A percentile compares a stretch with the other conserved stretches of the same genome.
Conservation (phyloP, 2,888 invertebrate species). For the Himalopsyche tibetana region DNA sequence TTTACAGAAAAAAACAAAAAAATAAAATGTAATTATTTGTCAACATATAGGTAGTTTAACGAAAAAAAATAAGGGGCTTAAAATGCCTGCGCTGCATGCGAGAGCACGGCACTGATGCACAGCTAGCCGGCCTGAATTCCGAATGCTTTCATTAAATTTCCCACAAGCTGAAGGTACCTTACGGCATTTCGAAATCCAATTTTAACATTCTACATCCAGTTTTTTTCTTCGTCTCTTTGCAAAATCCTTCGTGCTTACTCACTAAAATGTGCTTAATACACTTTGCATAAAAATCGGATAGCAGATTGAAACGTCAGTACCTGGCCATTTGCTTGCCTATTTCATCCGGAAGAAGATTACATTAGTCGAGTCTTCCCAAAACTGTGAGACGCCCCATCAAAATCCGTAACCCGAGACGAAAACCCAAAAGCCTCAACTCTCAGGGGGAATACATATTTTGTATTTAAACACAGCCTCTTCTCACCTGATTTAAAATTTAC, state of each 20-base stretch:
- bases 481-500: too few species aligned
- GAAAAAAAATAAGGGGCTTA: too few species aligned
- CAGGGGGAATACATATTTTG: too few species aligned
- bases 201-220: slow-evolving; percentile 55
- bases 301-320: slow-evolving; percentile 56
- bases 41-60: too few species aligned
- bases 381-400: neutral
- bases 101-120: neutral
- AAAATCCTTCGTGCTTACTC: slow-evolving; percentile 55
- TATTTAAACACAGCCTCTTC: too few species aligned
- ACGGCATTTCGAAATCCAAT: slow-evolving; percentile 58
- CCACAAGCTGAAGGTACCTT: slow-evolving; percentile 52
- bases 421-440: too few species aligned
- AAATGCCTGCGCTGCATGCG: too few species aligned
- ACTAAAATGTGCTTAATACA: slow-evolving; percentile 59
- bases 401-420: too few species aligned
- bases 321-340: slow-evolving; percentile 55
- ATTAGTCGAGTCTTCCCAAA: slow-evolving; percentile 45
- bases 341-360: slow-evolving; percentile 56
- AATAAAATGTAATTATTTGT: too few species aligned
- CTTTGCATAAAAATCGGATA: slow-evolving; percentile 59
- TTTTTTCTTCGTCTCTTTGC: slow-evolving; percentile 47
- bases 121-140: slow-evolving; percentile 38
- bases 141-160: slow-evolving; percentile 57
- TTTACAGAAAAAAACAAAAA: too few species aligned